phyloP scores from a whole-genome alignment of 2,797 vertebrate species.

The Parotocinclus haroldoi region DNA sequence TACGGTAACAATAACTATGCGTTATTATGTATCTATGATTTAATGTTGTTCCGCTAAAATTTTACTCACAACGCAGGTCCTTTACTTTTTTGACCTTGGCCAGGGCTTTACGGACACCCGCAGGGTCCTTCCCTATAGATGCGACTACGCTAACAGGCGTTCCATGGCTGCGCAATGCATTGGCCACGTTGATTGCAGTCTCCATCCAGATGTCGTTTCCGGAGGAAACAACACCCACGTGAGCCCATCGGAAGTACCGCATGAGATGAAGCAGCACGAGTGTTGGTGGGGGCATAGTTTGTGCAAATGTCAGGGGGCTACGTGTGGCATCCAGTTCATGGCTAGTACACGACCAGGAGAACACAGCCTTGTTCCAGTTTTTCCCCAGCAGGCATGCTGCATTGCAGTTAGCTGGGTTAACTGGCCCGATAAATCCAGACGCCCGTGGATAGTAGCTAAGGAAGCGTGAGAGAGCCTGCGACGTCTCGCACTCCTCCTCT shows the following conservation, averaged over 20 bases:
- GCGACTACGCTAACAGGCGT: constrained; percentile 76
- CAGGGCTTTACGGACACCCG: constrained; percentile 67
- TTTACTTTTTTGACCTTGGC: constrained; percentile 67
- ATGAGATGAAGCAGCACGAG: constrained; percentile 76
- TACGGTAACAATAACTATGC: not conserved
- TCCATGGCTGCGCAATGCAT: constrained; percentile 71
- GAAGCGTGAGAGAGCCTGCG: constrained; percentile 74
- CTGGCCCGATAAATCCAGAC: constrained; percentile 81
- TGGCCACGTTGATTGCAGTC: constrained; percentile 77
- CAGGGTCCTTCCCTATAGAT: constrained; percentile 67
- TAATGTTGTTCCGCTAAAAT: not conserved
- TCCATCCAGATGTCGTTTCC: constrained; percentile 81
- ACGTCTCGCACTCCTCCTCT: constrained; percentile 82
- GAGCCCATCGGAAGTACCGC: constrained; percentile 85
- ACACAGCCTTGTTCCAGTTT: constrained; percentile 86
- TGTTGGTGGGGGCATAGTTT: constrained; percentile 74
- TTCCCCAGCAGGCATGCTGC: constrained; percentile 77
- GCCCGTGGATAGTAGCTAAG: constrained; percentile 70
- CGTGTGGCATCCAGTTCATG: constrained; percentile 72
- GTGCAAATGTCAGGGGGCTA: constrained; percentile 73
- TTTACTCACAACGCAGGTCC: constrained; percentile 74
- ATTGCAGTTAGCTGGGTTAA: constrained; percentile 86
- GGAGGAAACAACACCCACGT: constrained; percentile 81
- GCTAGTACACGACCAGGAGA: constrained; percentile 83
- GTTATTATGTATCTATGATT: not conserved